These are phyloP conservation scores for Patiria miniata DNA, from an alignment of 35 echinoderm and acorn worm genomes.

Conservation along the genomic window DNA sequence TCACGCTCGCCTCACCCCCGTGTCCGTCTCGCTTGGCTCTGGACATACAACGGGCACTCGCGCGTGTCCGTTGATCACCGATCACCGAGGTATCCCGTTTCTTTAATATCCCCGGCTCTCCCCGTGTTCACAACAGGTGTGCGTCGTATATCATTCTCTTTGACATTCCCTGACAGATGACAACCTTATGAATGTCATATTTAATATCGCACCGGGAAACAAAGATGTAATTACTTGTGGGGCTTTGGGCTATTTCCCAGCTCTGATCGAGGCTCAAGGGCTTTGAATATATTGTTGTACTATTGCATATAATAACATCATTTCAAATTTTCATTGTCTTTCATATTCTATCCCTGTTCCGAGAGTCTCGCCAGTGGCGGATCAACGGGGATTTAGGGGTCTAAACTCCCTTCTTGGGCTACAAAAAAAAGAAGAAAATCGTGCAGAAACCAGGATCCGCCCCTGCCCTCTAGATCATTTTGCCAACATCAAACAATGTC, in stretches of 20 bases:
- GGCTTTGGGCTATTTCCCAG: background rate
- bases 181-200: conserved; percentile 23
- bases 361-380: too few relatives aligned
- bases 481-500: too few relatives aligned
- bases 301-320: too few relatives aligned
- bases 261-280: too few relatives aligned
- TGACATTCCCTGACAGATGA: background rate
- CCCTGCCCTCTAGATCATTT: too few relatives aligned
- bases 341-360: too few relatives aligned
- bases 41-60: background rate
- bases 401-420: too few relatives aligned
- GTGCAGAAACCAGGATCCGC: too few relatives aligned
- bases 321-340: too few relatives aligned
- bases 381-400: too few relatives aligned
- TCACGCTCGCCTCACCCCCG: background rate
- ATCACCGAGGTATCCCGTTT: background rate
- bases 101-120: background rate
- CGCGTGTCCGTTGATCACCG: background rate
- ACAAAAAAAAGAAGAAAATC: too few relatives aligned
- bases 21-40: background rate
- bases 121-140: conserved; percentile 13
- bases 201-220: background rate
- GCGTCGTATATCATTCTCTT: conserved; percentile 9
- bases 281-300: too few relatives aligned
- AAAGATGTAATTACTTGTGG: conserved; percentile 4